A percentile compares a stretch with the other conserved stretches of the same genome.
Evolutionary conservation across 2,888 invertebrate species (phyloP).

Genomic region (Podotricha telesiphe): DNA sequence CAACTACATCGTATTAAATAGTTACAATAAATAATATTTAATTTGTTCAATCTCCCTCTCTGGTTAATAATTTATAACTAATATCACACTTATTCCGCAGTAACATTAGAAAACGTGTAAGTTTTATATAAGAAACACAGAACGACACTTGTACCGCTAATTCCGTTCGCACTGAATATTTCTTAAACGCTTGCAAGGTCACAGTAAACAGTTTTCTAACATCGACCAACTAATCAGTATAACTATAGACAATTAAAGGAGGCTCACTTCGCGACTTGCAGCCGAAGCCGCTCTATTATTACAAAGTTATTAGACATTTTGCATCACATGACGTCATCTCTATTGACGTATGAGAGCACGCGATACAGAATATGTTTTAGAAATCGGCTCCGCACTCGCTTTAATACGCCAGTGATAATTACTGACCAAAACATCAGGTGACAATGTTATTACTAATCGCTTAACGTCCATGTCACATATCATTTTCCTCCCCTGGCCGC

Average conservation of each 20-base stretch:
- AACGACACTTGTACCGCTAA: slow-evolving; percentile 44
- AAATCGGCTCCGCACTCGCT: slow-evolving; percentile 48
- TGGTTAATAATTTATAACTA: slow-evolving; percentile 45
- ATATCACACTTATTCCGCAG: slow-evolving; percentile 69
- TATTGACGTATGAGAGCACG: slow-evolving; percentile 80
- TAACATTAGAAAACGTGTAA: slow-evolving; percentile 41
- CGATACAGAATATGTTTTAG: slow-evolving; percentile 68
- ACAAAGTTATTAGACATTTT: slow-evolving; percentile 66
- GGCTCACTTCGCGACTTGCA: slow-evolving; percentile 70
- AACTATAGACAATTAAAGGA: slow-evolving; percentile 76
- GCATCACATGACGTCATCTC: slow-evolving; percentile 80
- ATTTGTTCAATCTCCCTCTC: slow-evolving; percentile 24
- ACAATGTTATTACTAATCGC: slow-evolving; percentile 48
- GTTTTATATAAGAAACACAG: slow-evolving; percentile 39
- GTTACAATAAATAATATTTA: slow-evolving; percentile 45
- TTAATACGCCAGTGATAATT: slow-evolving; percentile 46
- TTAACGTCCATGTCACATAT: slow-evolving; percentile 38
- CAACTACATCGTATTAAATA: slow-evolving; percentile 40
- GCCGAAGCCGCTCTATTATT: slow-evolving; percentile 63
- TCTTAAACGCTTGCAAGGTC: slow-evolving; percentile 49
- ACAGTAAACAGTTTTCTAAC: slow-evolving; percentile 57
- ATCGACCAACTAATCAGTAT: slow-evolving; percentile 58
- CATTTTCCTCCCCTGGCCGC: slow-evolving; percentile 35
- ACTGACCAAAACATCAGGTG: slow-evolving; percentile 53
- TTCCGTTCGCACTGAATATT: slow-evolving; percentile 52